phyloP scores from a whole-genome alignment of 1,140 invertebrate species.

The Drosophila lowei region DNA sequence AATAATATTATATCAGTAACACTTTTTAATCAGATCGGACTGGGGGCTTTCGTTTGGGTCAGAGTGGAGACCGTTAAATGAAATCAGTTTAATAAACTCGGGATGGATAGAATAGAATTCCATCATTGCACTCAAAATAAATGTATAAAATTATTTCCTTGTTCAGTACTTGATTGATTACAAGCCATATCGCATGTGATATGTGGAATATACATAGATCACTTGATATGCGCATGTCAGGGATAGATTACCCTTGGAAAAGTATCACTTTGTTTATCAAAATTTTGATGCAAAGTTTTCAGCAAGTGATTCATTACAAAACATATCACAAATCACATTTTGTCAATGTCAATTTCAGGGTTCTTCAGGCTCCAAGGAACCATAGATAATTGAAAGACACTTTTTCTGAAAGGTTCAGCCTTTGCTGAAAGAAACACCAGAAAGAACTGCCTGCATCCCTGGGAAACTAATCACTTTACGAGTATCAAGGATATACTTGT shows the following conservation, averaged over 20 bases:
- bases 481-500: neutral
- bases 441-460: too few relatives aligned
- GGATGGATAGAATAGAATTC: neutral
- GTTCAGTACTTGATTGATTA: too few relatives aligned
- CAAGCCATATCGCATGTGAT: too few relatives aligned
- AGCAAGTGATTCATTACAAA: constrained; percentile 25
- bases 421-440: too few relatives aligned
- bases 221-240: too few relatives aligned
- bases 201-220: too few relatives aligned
- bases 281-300: constrained; percentile 7
- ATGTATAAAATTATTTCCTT: too few relatives aligned
- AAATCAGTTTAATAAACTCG: constrained; percentile 38
- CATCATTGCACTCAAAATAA: neutral
- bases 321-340: constrained; percentile 1
- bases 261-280: constrained; percentile 27
- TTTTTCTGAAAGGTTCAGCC: too few relatives aligned
- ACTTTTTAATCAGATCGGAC: too few relatives aligned
- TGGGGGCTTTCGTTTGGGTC: neutral
- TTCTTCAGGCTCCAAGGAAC: neutral
- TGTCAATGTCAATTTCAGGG: neutral
- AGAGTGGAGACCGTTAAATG: neutral
- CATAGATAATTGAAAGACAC: too few relatives aligned
- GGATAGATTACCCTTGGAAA: neutral
- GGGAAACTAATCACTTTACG: neutral
- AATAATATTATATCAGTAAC: neutral